phyloP scores from a whole-genome alignment of 2,113 vertebrate genomes.

The Eira barbara region DNA sequence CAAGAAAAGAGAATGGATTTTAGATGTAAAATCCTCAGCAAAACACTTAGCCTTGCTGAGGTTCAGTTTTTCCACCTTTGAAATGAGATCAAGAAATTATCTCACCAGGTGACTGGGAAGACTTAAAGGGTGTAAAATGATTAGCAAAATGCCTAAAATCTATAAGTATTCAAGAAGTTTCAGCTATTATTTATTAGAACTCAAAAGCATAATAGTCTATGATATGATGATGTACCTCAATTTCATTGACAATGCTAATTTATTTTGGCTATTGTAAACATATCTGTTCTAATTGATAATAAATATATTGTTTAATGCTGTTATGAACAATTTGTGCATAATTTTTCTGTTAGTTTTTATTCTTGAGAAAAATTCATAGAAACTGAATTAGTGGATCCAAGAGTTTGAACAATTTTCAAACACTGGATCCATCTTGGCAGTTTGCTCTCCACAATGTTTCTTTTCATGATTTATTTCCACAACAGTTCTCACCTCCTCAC shows the following conservation, averaged over 20 bases:
- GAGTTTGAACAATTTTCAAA: not conserved
- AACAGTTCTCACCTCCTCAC: not conserved
- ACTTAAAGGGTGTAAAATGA: not conserved
- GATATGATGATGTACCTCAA: not conserved
- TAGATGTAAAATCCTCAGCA: not conserved
- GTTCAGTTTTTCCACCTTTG: not conserved
- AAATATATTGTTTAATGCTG: not conserved
- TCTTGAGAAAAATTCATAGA: constrained; percentile 11
- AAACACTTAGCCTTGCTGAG: not conserved
- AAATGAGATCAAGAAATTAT: not conserved
- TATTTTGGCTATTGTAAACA: not conserved
- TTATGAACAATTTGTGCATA: not conserved
- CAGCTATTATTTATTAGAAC: constrained; percentile 1
- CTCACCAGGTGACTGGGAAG: not conserved
- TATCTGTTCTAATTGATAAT: not conserved
- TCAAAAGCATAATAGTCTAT: not conserved
- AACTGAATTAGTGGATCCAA: not conserved
- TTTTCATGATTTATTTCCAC: not conserved
- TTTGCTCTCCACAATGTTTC: not conserved
- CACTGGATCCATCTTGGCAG: not conserved
- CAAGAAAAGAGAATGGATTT: not conserved
- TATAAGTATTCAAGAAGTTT: not conserved
- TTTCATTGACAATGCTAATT: not conserved
- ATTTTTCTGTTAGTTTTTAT: not conserved
- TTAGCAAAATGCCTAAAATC: not conserved